Conservation (phyloP, 2,113 vertebrate species). For the Pollimyrus isidori region DNA sequence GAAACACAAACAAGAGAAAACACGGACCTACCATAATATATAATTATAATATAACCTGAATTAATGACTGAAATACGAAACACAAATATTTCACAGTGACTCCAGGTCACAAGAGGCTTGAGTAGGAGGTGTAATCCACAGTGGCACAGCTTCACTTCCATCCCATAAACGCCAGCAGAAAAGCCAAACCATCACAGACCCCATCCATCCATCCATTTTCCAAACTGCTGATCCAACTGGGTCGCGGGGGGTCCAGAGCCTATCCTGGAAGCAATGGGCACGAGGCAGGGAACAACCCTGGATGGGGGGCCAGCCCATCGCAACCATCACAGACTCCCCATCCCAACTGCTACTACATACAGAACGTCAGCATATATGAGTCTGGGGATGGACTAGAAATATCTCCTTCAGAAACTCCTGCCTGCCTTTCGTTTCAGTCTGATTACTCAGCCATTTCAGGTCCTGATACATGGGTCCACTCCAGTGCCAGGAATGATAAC, state of each 20-base stretch:
- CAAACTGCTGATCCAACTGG: too few species aligned
- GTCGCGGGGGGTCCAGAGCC: too few species aligned
- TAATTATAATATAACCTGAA: conserved; percentile 15
- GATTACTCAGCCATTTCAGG: not conserved
- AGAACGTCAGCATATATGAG: not conserved
- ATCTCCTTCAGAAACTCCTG: not conserved
- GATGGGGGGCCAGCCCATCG: too few species aligned
- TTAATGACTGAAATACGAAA: conserved; percentile 9
- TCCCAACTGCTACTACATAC: not conserved
- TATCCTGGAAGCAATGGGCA: too few species aligned
- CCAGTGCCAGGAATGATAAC: not conserved
- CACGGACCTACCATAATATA: not conserved
- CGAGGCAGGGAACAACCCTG: too few species aligned
- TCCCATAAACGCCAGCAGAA: not conserved
- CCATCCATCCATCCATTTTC: too few species aligned
- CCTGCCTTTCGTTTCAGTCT: not conserved
- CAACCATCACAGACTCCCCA: not conserved
- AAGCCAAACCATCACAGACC: not conserved
- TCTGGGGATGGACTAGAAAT: not conserved
- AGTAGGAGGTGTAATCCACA: not conserved
- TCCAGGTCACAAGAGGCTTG: conserved; percentile 9
- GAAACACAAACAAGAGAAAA: not conserved
- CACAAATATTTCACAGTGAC: conserved; percentile 19
- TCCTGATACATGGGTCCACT: not conserved
- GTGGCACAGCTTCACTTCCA: too few species aligned